These are phyloP conservation scores for Gobionotothen gibberifrons DNA, from an alignment of 2,797 vertebrate genomes.

Conservation along the genomic window DNA sequence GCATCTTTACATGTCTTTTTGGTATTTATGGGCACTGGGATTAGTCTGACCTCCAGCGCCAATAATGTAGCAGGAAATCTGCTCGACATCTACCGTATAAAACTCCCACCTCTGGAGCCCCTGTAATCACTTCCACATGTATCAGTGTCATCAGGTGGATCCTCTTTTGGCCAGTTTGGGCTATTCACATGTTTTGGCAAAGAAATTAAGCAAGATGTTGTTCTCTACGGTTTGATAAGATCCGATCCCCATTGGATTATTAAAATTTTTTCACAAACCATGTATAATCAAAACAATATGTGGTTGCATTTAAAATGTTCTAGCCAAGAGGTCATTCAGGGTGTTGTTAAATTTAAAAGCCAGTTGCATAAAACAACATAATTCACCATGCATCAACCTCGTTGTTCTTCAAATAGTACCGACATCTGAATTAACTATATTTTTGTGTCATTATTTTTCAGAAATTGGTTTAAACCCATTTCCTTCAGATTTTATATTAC, in stretches of 20 bases:
- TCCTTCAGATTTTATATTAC: background rate
- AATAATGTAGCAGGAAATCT: conserved; percentile 74
- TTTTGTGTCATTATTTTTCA: background rate
- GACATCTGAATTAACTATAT: background rate
- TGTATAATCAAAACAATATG: conserved; percentile 11
- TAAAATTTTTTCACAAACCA: background rate
- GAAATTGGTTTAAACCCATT: conserved; percentile 13
- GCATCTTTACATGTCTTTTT: conserved; percentile 75
- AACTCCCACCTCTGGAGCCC: conserved; percentile 31
- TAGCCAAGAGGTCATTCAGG: background rate
- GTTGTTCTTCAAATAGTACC: background rate
- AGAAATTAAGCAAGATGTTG: conserved; percentile 8
- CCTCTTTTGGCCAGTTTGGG: conserved; percentile 9
- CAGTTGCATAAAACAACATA: background rate
- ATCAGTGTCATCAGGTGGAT: conserved; percentile 43
- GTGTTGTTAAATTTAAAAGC: conserved; percentile 2
- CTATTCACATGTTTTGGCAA: conserved; percentile 24
- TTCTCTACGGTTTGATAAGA: conserved; percentile 5
- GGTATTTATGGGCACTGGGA: conserved; percentile 67
- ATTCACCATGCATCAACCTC: background rate
- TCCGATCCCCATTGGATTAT: background rate
- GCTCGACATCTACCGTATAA: conserved; percentile 60
- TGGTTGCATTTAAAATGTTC: conserved; percentile 1
- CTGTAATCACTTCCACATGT: conserved; percentile 56
- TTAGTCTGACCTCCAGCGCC: conserved; percentile 62